Conservation (phyloP, 2,888 invertebrate species). For the Athalia rosae region DNA sequence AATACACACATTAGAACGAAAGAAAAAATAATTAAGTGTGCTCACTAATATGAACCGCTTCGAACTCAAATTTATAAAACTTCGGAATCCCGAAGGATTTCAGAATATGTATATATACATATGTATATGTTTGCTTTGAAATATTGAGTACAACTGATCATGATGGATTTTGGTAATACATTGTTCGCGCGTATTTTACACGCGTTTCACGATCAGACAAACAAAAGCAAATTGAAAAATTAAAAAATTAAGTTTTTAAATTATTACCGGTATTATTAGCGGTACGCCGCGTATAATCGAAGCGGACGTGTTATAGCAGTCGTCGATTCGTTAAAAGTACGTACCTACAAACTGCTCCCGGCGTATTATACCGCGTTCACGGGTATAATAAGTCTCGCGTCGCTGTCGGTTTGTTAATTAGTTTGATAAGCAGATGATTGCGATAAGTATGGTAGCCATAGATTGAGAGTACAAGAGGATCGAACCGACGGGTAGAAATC, state of each 20-base stretch:
- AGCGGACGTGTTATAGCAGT: neutral
- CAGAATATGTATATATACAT: neutral
- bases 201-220: neutral
- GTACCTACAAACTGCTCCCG: neutral
- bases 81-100: neutral
- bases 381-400: constrained; percentile 9
- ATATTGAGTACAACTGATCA: neutral
- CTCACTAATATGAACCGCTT: too few relatives aligned
- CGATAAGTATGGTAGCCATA: constrained; percentile 15
- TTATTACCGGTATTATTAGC: constrained; percentile 5
- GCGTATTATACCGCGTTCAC: neutral
- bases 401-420: constrained; percentile 36
- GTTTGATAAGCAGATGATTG: constrained; percentile 39
- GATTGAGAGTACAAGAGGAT: neutral
- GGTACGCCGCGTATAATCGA: constrained; percentile 26
- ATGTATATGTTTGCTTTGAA: neutral
- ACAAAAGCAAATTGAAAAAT: neutral
- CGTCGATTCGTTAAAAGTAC: constrained; percentile 11
- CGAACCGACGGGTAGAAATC: constrained; percentile 28
- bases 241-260: neutral
- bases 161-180: too few relatives aligned
- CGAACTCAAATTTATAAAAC: neutral
- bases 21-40: too few relatives aligned
- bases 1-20: too few relatives aligned
- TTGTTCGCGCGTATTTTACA: too few relatives aligned